Evolutionary conservation across 2,113 vertebrate genomes (phyloP).

Genomic region (Plotosus lineatus): DNA sequence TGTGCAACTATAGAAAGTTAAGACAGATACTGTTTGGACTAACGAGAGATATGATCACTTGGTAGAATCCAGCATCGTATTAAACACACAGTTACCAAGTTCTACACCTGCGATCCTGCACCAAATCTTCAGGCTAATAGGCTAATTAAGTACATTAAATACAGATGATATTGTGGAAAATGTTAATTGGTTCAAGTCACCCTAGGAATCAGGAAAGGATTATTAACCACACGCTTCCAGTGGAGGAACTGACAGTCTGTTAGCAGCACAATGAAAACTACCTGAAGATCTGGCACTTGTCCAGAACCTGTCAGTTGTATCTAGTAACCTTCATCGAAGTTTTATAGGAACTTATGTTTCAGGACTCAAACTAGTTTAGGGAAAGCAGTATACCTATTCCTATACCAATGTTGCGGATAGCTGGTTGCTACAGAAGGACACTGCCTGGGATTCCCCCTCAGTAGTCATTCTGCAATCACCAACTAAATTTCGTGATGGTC

Average conservation of each 20-base stretch:
- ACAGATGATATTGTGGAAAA: neutral
- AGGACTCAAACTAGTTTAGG: neutral
- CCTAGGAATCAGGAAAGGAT: conserved; percentile 15
- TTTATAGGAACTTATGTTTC: neutral
- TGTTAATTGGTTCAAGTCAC: neutral
- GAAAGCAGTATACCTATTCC: too few species aligned
- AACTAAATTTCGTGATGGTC: too few species aligned
- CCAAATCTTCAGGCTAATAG: neutral
- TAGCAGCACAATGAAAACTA: conserved; percentile 16
- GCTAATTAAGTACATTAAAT: neutral
- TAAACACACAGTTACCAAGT: neutral
- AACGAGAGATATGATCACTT: neutral
- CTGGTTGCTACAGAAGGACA: too few species aligned
- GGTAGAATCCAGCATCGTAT: neutral
- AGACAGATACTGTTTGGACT: neutral
- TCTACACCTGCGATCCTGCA: neutral
- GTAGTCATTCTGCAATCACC: too few species aligned
- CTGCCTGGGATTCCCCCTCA: too few species aligned
- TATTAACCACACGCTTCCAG: neutral
- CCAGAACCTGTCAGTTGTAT: neutral
- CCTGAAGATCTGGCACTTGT: too few species aligned
- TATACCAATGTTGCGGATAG: too few species aligned
- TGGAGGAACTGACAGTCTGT: neutral
- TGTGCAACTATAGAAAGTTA: neutral
- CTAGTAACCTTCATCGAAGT: neutral